Evolutionary conservation across 2,888 invertebrate species (phyloP).

Genomic region (Heliothis peltigera): DNA sequence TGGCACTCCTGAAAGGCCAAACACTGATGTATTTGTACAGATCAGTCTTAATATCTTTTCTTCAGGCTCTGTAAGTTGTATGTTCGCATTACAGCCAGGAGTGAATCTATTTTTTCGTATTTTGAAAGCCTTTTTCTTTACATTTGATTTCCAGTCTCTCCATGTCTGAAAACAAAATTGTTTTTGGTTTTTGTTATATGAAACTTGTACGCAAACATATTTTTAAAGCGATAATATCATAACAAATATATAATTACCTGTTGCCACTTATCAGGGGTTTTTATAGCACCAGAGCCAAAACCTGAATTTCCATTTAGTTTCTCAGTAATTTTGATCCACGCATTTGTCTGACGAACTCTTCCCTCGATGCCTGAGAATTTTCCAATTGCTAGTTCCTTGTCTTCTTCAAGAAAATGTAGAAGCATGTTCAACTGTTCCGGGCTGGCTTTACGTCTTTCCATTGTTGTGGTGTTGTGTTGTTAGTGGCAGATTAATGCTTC

Average conservation of each 20-base stretch:
- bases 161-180: conserved; percentile 68
- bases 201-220: background rate
- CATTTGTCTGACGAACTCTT: conserved; percentile 75
- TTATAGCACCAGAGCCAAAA: conserved; percentile 79
- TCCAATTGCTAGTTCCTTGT: conserved; percentile 78
- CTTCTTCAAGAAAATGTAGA: conserved; percentile 76
- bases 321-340: conserved; percentile 80
- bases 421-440: conserved; percentile 80
- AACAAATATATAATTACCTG: conserved; percentile 64
- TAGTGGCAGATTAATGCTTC: conserved; percentile 5
- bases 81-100: conserved; percentile 72
- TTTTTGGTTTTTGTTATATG: background rate
- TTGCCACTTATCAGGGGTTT: conserved; percentile 82
- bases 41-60: conserved; percentile 77
- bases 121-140: conserved; percentile 80
- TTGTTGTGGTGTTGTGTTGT: conserved; percentile 55
- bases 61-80: conserved; percentile 76
- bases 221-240: background rate
- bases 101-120: conserved; percentile 77
- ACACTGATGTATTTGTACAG: conserved; percentile 76
- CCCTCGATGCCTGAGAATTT: conserved; percentile 77
- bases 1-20: conserved; percentile 76
- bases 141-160: conserved; percentile 82
- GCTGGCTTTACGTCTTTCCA: conserved; percentile 75
- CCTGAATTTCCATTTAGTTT: conserved; percentile 79